Conservation (phyloP, 1,140 invertebrate genomes). For the Oppia nitens region DNA sequence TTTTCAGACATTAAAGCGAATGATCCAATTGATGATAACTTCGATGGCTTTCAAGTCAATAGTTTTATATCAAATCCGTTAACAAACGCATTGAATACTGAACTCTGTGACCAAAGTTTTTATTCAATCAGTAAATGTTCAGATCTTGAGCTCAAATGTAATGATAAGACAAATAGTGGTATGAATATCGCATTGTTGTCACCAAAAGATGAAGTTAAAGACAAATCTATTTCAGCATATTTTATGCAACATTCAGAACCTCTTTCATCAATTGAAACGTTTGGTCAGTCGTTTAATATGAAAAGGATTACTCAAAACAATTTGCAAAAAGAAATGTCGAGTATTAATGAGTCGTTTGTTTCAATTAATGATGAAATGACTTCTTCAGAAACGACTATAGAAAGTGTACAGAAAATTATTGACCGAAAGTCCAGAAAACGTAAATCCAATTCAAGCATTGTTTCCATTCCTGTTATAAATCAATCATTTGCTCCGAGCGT, state of each 20-base stretch:
- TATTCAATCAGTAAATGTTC: not conserved
- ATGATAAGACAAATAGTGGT: not conserved
- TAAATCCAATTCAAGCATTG: not conserved
- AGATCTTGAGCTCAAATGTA: not conserved
- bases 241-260: not conserved
- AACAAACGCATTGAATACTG: not conserved
- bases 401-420: not conserved
- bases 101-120: not conserved
- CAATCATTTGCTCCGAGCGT: not conserved
- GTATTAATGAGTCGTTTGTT: not conserved
- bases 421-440: not conserved
- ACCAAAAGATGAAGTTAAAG: not conserved
- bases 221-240: not conserved
- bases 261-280: not conserved
- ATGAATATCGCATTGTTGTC: not conserved
- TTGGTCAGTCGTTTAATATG: not conserved
- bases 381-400: not conserved
- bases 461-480: no score
- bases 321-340: not conserved
- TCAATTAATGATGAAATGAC: not conserved
- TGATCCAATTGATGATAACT: not conserved
- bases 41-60: not conserved
- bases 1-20: no score
- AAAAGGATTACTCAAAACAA: not conserved
- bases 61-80: not conserved